phyloP scores from a whole-genome alignment of 2,888 invertebrate species.

The Tetragonisca angustula region DNA sequence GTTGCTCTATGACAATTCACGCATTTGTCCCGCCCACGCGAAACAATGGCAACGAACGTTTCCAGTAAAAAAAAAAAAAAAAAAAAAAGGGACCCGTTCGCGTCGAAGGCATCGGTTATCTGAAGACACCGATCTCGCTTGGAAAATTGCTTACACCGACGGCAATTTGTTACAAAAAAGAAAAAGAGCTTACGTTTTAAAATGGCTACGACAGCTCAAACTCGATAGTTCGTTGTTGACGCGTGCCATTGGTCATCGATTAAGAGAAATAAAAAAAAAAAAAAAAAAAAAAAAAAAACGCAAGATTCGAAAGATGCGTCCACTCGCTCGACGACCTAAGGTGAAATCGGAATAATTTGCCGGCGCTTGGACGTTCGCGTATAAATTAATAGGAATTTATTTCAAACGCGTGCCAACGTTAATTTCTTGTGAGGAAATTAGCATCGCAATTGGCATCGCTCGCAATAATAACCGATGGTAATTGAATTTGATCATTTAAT shows the following conservation, averaged over 20 bases:
- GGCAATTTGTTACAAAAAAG: background rate
- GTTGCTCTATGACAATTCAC: slow-evolving; percentile 37
- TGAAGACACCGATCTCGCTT: background rate
- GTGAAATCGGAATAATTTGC: background rate
- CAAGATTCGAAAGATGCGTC: no score
- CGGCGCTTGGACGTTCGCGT: background rate
- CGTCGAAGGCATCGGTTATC: background rate
- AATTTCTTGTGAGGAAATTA: background rate
- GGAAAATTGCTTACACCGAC: background rate
- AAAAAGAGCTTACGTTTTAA: background rate
- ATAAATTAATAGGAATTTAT: background rate
- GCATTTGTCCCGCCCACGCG: slow-evolving; percentile 19
- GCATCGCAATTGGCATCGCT: background rate
- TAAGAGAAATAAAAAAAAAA: no score
- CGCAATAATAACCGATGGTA: background rate
- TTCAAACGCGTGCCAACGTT: no score
- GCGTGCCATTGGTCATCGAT: background rate
- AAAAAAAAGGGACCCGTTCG: background rate
- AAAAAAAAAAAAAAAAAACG: no score
- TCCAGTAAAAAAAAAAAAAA: no score
- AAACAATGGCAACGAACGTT: slow-evolving; percentile 14
- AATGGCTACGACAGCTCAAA: background rate
- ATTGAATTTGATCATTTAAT: background rate
- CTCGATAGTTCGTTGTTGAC: background rate
- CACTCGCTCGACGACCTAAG: no score